Percentiles rank a stretch among this genome's conserved stretches.
Conservation (phyloP, 92 coral and sea anemone species). For the Paramuricea clavata region DNA sequence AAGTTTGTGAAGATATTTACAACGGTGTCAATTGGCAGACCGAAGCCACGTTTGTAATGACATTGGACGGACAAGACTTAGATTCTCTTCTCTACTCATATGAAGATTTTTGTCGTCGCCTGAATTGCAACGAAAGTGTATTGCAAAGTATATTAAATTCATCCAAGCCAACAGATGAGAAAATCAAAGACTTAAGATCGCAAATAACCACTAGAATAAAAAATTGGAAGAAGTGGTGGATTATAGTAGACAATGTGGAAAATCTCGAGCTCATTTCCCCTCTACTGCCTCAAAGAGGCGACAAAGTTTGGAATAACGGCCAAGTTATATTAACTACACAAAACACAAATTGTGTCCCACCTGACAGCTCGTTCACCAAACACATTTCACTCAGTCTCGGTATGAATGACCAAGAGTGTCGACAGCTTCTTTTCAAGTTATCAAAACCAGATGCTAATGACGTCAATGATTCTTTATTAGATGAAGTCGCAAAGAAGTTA, state of each 20-base stretch:
- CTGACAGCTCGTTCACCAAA: background rate
- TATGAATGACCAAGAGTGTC: too few relatives aligned
- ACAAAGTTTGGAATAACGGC: too few relatives aligned
- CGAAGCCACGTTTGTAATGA: background rate
- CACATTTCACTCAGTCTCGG: too few relatives aligned
- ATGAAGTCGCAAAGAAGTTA: too few relatives aligned
- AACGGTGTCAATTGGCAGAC: background rate
- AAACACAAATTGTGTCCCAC: conserved; percentile 40
- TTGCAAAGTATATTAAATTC: background rate
- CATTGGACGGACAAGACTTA: background rate
- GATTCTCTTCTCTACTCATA: too few relatives aligned
- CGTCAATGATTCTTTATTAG: background rate
- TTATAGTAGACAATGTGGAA: too few relatives aligned
- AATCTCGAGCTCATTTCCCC: background rate
- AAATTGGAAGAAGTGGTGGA: too few relatives aligned
- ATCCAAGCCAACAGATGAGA: background rate
- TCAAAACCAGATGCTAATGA: conserved; percentile 35
- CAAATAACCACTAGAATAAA: too few relatives aligned
- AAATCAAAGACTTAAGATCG: background rate
- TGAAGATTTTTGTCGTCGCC: too few relatives aligned
- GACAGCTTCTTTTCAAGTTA: conserved; percentile 16
- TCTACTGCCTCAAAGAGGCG: conserved; percentile 35
- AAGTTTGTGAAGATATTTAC: conserved; percentile 6
- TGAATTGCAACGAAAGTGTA: background rate
- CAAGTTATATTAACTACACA: conserved; percentile 62